Conservation (phyloP, 1,140 invertebrate genomes). For the Heliconius nattereri region DNA sequence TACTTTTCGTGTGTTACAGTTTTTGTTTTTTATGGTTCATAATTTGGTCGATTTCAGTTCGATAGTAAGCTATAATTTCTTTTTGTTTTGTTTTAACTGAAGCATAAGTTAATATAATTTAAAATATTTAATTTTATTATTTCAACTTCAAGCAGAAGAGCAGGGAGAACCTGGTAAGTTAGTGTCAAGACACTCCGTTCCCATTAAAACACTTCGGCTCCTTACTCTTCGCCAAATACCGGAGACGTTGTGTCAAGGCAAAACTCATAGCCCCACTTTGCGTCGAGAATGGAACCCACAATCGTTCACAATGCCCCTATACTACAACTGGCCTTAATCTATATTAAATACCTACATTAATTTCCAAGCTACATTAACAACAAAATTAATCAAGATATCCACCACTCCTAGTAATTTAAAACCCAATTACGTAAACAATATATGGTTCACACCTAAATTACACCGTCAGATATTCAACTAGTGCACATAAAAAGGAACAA, state of each 20-base stretch:
- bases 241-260: too few relatives aligned
- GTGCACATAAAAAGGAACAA: conserved; percentile 74
- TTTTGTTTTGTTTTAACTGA: neutral
- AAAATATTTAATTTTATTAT: too few relatives aligned
- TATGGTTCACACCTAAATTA: conserved; percentile 64
- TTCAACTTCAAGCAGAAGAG: too few relatives aligned
- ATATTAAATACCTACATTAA: neutral
- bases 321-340: too few relatives aligned
- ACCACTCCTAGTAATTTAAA: neutral
- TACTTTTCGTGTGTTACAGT: conserved; percentile 16
- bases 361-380: neutral
- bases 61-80: neutral
- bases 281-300: too few relatives aligned
- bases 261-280: too few relatives aligned
- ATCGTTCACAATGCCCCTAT: too few relatives aligned
- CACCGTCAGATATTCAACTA: conserved; percentile 65
- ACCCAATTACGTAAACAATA: conserved; percentile 15
- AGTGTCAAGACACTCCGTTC: too few relatives aligned
- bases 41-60: neutral
- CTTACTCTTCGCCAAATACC: too few relatives aligned
- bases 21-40: conserved; percentile 7
- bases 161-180: too few relatives aligned
- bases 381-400: conserved; percentile 4
- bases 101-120: too few relatives aligned
- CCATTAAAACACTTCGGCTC: too few relatives aligned